Percentiles rank a stretch among this genome's conserved stretches.
These are phyloP conservation scores for Andrena haemorrhoa DNA, from an alignment of 2,888 invertebrate species.

Conservation along the genomic window DNA sequence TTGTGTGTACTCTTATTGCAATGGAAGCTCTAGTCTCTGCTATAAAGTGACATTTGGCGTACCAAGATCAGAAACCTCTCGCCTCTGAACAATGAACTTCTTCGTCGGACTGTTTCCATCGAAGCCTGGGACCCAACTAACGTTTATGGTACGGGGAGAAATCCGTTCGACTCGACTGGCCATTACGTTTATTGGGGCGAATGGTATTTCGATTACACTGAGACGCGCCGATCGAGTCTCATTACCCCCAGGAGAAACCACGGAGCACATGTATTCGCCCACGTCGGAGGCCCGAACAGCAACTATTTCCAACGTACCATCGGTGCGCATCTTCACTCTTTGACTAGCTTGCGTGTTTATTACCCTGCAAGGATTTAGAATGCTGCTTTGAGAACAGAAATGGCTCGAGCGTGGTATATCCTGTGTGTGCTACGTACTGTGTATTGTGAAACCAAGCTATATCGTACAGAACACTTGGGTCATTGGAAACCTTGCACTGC, in stretches of 20 bases:
- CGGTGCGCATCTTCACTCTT: constrained; percentile 90
- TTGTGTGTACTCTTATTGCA: neutral
- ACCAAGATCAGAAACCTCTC: constrained; percentile 95
- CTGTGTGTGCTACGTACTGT: constrained; percentile 87
- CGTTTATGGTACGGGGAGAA: constrained; percentile 92
- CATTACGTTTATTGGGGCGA: constrained; percentile 94
- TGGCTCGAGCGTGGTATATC: neutral
- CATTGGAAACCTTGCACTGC: constrained; percentile 97
- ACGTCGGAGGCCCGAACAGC: constrained; percentile 97
- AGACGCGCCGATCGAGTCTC: constrained; percentile 94
- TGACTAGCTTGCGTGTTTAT: constrained; percentile 89
- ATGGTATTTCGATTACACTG: constrained; percentile 97
- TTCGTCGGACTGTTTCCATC: constrained; percentile 98
- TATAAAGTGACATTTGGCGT: constrained; percentile 77
- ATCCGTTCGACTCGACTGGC: constrained; percentile 90
- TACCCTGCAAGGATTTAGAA: constrained; percentile 81
- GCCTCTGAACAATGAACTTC: constrained; percentile 96
- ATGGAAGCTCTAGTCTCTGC: neutral
- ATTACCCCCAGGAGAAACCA: constrained; percentile 96
- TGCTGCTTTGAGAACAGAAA: neutral
- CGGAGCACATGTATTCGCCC: constrained; percentile 96
- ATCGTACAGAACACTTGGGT: constrained; percentile 94
- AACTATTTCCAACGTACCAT: constrained; percentile 95
- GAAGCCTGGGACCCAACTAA: constrained; percentile 98
- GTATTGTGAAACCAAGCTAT: constrained; percentile 96